Base-by-base conservation (phyloP, 1,140 invertebrate genomes). In the Tetramorium simillimum region DNA sequence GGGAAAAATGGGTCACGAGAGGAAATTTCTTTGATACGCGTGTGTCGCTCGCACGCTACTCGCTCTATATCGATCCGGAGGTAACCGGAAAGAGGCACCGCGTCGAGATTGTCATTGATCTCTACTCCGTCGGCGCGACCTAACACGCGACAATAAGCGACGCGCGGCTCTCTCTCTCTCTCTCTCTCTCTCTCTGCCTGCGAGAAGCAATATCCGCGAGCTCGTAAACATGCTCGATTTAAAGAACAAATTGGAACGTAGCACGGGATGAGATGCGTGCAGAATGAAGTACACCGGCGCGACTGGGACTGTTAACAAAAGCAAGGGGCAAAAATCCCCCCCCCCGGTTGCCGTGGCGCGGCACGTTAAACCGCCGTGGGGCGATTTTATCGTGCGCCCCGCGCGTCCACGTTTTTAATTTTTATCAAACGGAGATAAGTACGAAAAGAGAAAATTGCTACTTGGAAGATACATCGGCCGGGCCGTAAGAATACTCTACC, bases 381-480 rank as follows among this genome's bases (percentile, higher is more conserved):
- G 80, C 16, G 80, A 65, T 82, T 58, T 73, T 82, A 82, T 60
- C 72, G 51, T 53, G 14, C 7, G 80, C 37, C 3, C 3, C 21
- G 51, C 28, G 58, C 28, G 58, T 86, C 67, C 65, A 49, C 65
- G 73, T 89, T 89, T 76, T 58, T 65, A 87, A 56, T 82, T 76
- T 89, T 89, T 51, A 49, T 84, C 80, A 84, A 84, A 60, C 21
- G 49, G 33, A 51, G 85, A 60, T 51, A 84, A 62, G 24, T 58
- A 40, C 58, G 62, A 67, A 72, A 69, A 58, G 78, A 53, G 86
- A 72, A 88, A 78, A 89, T 88, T 78, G 80, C 76, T 88, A 28
- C 58, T 73, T 56, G 49, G 70, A 62, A 60, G 86, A 84, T 73
- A 73, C 76, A 69, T 63, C 65, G 70, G 70, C 53, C n/a, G 46